Evolutionary conservation across 2,113 vertebrate species (phyloP), one percentile per base, ranked within the genome.

Genomic region (Chionis minor): DNA sequence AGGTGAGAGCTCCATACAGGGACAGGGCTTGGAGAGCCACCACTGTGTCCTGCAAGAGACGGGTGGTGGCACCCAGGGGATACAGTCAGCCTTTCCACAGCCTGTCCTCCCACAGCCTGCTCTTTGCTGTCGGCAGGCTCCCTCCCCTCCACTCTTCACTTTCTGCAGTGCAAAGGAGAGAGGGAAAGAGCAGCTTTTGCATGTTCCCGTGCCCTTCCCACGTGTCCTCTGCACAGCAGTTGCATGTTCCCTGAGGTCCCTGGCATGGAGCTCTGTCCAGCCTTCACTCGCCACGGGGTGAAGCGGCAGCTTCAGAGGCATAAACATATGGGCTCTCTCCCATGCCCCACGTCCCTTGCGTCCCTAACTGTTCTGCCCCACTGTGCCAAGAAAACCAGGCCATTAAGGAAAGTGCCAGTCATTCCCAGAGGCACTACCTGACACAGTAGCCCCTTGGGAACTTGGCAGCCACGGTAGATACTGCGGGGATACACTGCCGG

Each of bases 11-110:
- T 52, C 95, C 98, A 1, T 98, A 98, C 28, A 92, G 88, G 70
- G 98, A 79, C 42, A 98, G 84, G 33, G 97, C 97, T 69, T 98
- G 98, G 15, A 98, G 98, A 44, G 98, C 98, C 45, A 98, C 95
- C 54, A 98, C 97, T 0, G 98, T 98, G 66, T 98, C 98, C 98
- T 98, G 94, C 30, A 75, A 75, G 77, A 92, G 55, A 90, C 0
- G 5, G 61, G 69, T 47, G 9, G 38, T 58, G 2, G 52, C 32
- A 32, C 38, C 12, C 83, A 24, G 27, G 12, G 8, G 3, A 35
- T 27, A 44, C 59, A 44, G 6, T 67, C 2, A 59, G 38, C 11
- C 30, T 54, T 12, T 47, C 10, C 69, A 28, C 55, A 78, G 40
- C 51, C 80, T 13, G 27, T 3, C 22, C 61, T 45, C n/a, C 40